phyloP scores from a whole-genome alignment of 1,140 invertebrate species.

The Drosophila yakuba region DNA sequence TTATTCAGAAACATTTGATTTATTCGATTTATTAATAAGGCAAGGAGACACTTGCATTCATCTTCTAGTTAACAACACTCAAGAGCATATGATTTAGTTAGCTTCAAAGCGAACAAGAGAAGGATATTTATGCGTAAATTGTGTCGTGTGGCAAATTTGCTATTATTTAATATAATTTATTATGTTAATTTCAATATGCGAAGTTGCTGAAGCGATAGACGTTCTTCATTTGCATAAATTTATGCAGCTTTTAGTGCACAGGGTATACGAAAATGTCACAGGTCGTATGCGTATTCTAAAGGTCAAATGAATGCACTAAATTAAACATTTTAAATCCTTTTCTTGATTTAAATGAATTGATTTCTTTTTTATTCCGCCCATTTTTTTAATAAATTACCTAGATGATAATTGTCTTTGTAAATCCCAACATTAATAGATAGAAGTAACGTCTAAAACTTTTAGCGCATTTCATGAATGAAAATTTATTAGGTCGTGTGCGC shows the following conservation, averaged over 20 bases:
- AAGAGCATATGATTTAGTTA: too few species aligned
- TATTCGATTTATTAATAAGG: constrained; percentile 8
- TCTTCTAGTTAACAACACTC: too few species aligned
- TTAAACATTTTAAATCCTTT: neutral
- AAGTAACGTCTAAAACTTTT: constrained; percentile 20
- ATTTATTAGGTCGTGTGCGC: constrained; percentile 1
- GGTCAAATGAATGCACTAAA: constrained; percentile 1
- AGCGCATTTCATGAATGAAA: constrained; percentile 2
- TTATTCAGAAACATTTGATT: constrained; percentile 18
- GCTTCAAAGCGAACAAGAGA: too few species aligned
- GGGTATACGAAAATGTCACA: neutral
- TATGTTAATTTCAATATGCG: neutral
- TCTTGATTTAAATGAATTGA: constrained; percentile 2
- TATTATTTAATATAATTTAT: neutral
- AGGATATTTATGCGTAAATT: too few species aligned
- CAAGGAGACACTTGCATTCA: neutral
- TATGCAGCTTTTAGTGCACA: neutral
- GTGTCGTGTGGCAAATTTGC: too few species aligned
- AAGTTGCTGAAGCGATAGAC: constrained; percentile 2
- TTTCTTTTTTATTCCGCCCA: constrained; percentile 13
- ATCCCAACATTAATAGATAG: constrained; percentile 1
- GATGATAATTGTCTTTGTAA: constrained; percentile 35
- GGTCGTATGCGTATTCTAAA: neutral
- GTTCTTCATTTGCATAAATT: constrained; percentile 17
- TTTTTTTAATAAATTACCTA: constrained; percentile 23